phyloP scores from a whole-genome alignment of 2,113 vertebrate genomes.

The Ginglymostoma cirratum region DNA sequence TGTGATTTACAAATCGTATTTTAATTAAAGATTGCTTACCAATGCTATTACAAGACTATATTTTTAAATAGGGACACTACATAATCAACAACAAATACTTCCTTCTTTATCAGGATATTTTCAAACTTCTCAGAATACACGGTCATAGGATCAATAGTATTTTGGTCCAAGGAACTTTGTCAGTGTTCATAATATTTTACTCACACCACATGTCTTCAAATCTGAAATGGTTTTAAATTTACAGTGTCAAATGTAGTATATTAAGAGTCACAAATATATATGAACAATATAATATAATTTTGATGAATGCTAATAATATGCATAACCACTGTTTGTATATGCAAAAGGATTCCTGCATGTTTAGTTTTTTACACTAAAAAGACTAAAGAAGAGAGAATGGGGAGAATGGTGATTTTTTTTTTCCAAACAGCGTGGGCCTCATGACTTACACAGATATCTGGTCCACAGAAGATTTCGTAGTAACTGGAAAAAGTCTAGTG shows the following conservation, averaged over 20 bases:
- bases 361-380: background rate
- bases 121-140: background rate
- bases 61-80: background rate
- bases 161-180: background rate
- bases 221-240: background rate
- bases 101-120: background rate
- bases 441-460: background rate
- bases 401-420: background rate
- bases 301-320: background rate
- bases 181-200: background rate
- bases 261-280: background rate
- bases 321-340: no score
- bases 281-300: background rate
- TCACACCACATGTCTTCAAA: background rate
- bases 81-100: background rate
- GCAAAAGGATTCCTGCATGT: background rate
- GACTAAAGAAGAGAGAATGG: no score
- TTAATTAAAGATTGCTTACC: no score
- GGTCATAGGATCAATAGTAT: background rate
- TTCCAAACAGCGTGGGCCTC: background rate
- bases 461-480: background rate
- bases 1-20: no score
- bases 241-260: background rate
- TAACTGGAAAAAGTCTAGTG: background rate
- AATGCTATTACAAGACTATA: background rate